Evolutionary conservation across 2,113 vertebrate genomes (phyloP).

Genomic region (Nothobranchius furzeri): DNA sequence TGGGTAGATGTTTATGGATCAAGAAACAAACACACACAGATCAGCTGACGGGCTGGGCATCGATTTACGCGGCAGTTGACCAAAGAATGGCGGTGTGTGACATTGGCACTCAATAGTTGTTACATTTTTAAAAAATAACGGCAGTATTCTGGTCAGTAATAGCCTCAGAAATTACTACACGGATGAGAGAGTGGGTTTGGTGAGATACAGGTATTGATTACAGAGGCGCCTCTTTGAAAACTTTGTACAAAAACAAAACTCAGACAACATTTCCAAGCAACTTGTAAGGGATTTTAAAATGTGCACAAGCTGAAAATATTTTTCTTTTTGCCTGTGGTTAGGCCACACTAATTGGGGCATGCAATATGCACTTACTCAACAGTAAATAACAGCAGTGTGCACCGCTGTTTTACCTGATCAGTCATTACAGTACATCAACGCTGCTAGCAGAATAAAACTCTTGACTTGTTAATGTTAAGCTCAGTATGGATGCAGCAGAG

Average conservation of each 20-base stretch:
- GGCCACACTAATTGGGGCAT: neutral
- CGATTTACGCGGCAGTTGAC: slow-evolving; percentile 64
- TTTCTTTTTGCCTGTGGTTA: neutral
- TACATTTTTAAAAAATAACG: slow-evolving; percentile 75
- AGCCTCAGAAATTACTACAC: slow-evolving; percentile 49
- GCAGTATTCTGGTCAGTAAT: slow-evolving; percentile 56
- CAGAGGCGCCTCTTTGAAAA: slow-evolving; percentile 12
- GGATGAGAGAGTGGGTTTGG: slow-evolving; percentile 36
- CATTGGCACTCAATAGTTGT: slow-evolving; percentile 57
- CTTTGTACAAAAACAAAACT: neutral
- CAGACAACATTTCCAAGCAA: slow-evolving; percentile 1
- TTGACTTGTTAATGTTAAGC: slow-evolving; percentile 35
- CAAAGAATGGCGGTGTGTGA: slow-evolving; percentile 36
- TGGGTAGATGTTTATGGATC: slow-evolving; percentile 69
- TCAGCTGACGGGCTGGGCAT: slow-evolving; percentile 56
- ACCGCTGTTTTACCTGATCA: slow-evolving; percentile 21
- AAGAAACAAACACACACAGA: slow-evolving; percentile 54
- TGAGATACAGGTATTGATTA: slow-evolving; percentile 29
- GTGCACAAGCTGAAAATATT: neutral
- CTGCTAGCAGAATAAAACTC: slow-evolving; percentile 46
- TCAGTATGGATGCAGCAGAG: slow-evolving; percentile 50
- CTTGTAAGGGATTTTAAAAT: slow-evolving; percentile 7
- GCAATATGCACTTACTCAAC: slow-evolving; percentile 1
- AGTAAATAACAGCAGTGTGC: neutral
- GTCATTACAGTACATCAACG: slow-evolving; percentile 35